Percentiles rank a stretch among this genome's conserved stretches.
These are phyloP conservation scores for Neotragus pygmaeus DNA, from an alignment of 2,113 vertebrate species.

Conservation along the genomic window DNA sequence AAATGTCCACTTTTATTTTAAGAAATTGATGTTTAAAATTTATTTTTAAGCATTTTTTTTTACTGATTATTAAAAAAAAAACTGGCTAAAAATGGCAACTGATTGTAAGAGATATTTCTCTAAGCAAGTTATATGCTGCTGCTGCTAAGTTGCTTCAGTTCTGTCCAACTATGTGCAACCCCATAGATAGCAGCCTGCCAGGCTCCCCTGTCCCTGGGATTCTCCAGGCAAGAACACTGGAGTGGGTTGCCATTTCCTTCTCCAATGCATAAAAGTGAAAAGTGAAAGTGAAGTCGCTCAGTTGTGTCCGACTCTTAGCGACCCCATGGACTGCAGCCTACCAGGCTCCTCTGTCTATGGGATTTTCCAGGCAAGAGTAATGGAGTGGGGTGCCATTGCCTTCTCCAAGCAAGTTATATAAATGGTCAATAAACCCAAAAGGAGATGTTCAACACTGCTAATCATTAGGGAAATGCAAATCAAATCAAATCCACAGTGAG, in stretches of 20 bases:
- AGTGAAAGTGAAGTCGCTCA: too few relatives aligned
- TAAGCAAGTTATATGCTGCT: background rate
- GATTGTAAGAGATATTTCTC: background rate
- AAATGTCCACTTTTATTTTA: background rate
- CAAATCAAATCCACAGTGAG: background rate
- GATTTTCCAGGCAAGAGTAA: too few relatives aligned
- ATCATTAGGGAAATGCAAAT: background rate
- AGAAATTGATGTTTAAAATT: background rate
- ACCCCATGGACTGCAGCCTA: too few relatives aligned
- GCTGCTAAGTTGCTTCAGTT: too few relatives aligned
- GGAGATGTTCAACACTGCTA: background rate
- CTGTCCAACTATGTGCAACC: too few relatives aligned
- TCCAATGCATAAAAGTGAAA: too few relatives aligned
- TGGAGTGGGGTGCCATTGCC: too few relatives aligned
- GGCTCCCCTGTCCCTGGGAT: too few relatives aligned
- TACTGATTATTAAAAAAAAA: background rate
- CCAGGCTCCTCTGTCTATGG: too few relatives aligned
- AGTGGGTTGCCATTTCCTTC: too few relatives aligned
- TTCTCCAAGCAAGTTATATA: background rate
- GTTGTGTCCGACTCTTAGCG: fast-evolving
- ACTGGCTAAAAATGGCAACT: background rate
- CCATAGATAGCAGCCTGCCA: too few relatives aligned
- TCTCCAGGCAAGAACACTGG: too few relatives aligned
- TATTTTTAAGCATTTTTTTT: background rate
- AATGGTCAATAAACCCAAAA: background rate